These are phyloP conservation scores for Scaptomyza flava DNA, from an alignment of 2,888 invertebrate genomes.

Conservation along the genomic window DNA sequence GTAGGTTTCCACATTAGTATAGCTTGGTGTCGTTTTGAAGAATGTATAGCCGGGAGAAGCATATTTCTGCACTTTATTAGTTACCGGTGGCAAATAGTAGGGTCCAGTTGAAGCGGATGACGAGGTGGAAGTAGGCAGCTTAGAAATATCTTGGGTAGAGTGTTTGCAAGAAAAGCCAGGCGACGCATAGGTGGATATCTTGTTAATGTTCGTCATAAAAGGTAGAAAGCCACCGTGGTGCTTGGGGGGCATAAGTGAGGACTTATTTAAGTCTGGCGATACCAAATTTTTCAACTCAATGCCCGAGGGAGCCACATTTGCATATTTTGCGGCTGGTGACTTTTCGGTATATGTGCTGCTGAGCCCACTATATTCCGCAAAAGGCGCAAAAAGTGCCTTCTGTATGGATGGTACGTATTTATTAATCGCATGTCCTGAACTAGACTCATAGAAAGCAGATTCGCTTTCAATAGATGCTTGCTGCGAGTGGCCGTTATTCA, in stretches of 20 bases:
- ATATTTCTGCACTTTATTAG: constrained; percentile 83
- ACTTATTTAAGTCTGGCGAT: constrained; percentile 83
- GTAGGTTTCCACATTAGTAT: constrained; percentile 73
- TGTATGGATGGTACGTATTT: constrained; percentile 76
- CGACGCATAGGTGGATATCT: constrained; percentile 71
- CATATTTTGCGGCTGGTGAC: constrained; percentile 83
- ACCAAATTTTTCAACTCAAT: constrained; percentile 86
- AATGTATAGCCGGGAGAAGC: constrained; percentile 85
- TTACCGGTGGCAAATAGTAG: constrained; percentile 75
- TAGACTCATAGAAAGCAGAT: constrained; percentile 77
- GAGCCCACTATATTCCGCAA: constrained; percentile 81
- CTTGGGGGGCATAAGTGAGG: constrained; percentile 48
- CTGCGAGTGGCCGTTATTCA: constrained; percentile 82
- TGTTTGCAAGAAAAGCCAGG: constrained; percentile 76
- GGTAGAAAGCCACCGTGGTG: constrained; percentile 41
- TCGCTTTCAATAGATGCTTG: constrained; percentile 82
- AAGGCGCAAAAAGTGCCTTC: constrained; percentile 70
- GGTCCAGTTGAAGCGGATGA: constrained; percentile 40
- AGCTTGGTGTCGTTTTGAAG: constrained; percentile 77
- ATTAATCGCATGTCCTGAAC: constrained; percentile 74
- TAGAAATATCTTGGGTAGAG: constrained; percentile 66
- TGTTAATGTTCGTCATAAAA: constrained; percentile 41
- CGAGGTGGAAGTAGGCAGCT: constrained; percentile 66
- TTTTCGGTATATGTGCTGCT: constrained; percentile 82
- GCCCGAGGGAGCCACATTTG: constrained; percentile 84